Conservation (phyloP, 1,140 invertebrate species). For the Coboldia fuscipes region DNA sequence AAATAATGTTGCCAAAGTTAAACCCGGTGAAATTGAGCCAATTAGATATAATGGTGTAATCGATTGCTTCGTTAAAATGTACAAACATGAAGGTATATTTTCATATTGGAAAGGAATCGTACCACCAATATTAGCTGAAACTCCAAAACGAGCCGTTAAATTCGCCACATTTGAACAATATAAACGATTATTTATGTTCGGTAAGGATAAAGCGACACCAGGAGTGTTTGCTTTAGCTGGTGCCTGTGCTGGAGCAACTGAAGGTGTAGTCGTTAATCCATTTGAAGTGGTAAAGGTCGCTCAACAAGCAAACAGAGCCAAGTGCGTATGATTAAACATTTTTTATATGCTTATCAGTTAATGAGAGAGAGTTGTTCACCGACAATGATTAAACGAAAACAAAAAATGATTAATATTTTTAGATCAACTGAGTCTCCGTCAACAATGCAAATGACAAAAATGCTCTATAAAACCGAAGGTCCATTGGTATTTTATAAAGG, state of each 20-base stretch:
- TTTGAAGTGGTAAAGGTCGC: slow-evolving; percentile 90
- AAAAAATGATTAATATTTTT: slow-evolving; percentile 18
- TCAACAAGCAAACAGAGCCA: slow-evolving; percentile 42
- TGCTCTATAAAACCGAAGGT: slow-evolving; percentile 52
- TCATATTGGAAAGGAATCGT: slow-evolving; percentile 84
- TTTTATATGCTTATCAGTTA: slow-evolving; percentile 4
- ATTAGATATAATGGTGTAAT: slow-evolving; percentile 51
- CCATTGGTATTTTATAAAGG: slow-evolving; percentile 69
- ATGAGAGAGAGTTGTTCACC: too few species aligned
- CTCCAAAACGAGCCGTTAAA: slow-evolving; percentile 82
- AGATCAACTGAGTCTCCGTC: slow-evolving; percentile 32
- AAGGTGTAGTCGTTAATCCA: slow-evolving; percentile 72
- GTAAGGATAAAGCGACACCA: slow-evolving; percentile 41
- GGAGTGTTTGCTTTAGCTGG: slow-evolving; percentile 63
- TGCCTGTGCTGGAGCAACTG: slow-evolving; percentile 64
- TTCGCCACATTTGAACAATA: slow-evolving; percentile 88
- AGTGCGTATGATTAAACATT: slow-evolving; percentile 15
- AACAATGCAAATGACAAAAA: slow-evolving; percentile 52
- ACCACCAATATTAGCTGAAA: slow-evolving; percentile 83
- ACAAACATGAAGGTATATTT: slow-evolving; percentile 53
- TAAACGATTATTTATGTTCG: slow-evolving; percentile 65
- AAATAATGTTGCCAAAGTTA: too few species aligned
- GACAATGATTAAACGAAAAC: too few species aligned
- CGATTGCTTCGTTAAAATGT: slow-evolving; percentile 80
- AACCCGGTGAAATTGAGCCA: too few species aligned